phyloP scores from a whole-genome alignment of 2,888 invertebrate species.

The Brachypalpus laphriformis region DNA sequence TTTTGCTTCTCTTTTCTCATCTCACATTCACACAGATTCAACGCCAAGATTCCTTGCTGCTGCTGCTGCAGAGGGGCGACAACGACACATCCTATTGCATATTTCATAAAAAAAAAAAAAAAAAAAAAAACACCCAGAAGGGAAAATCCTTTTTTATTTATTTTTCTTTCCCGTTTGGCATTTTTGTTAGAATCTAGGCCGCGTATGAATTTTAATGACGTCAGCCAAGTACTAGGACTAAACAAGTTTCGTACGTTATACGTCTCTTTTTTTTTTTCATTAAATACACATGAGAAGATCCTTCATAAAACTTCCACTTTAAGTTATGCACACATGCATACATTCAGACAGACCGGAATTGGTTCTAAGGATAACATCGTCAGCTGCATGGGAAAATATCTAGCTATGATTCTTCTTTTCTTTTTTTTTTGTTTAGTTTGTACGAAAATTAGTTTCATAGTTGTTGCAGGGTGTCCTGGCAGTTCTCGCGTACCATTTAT shows the following conservation, averaged over 20 bases:
- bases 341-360: constrained; percentile 7
- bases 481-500: constrained; percentile 10
- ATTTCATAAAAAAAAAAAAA: constrained; percentile 51
- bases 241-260: background rate
- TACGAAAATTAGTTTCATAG: constrained; percentile 59
- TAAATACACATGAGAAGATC: constrained; percentile 27
- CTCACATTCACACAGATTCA: constrained; percentile 39
- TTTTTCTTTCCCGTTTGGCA: constrained; percentile 8
- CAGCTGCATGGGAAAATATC: constrained; percentile 16
- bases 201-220: constrained; percentile 81
- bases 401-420: background rate
- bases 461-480: constrained; percentile 12
- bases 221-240: constrained; percentile 69
- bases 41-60: constrained; percentile 18
- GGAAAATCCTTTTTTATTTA: constrained; percentile 2
- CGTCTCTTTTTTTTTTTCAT: constrained; percentile 25
- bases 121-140: constrained; percentile 16
- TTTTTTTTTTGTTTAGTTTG: constrained; percentile 55
- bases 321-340: constrained; percentile 13
- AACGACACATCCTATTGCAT: constrained; percentile 51
- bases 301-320: constrained; percentile 61
- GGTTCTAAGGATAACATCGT: constrained; percentile 42
- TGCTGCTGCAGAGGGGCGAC: constrained; percentile 22
- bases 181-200: constrained; percentile 77
- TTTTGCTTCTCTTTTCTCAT: constrained; percentile 23